Evolutionary conservation across 2,797 vertebrate species (phyloP).

Genomic region (Otolemur crassicaudatus): DNA sequence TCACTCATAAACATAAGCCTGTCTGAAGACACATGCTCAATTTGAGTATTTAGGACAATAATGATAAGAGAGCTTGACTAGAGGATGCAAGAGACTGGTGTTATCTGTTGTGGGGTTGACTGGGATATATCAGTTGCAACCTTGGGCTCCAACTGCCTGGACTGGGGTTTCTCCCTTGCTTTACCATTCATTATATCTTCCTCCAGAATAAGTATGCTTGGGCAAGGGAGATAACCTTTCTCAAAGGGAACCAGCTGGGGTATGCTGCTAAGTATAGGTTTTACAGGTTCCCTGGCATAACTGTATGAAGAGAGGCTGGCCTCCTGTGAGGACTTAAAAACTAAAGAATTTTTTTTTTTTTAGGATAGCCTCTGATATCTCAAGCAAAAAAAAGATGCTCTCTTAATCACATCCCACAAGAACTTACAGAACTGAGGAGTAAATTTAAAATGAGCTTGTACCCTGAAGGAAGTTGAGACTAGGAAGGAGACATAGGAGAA

Average conservation of each 20-base stretch:
- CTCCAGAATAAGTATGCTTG: background rate
- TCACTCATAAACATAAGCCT: background rate
- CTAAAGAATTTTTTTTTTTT: background rate
- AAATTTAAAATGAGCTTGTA: background rate
- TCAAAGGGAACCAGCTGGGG: background rate
- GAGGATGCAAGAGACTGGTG: background rate
- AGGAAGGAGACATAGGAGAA: background rate
- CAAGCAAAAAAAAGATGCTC: slow-evolving; percentile 13
- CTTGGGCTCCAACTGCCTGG: background rate
- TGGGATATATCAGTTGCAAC: background rate
- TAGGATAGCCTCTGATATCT: background rate
- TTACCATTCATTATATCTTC: background rate
- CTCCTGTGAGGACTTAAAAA: slow-evolving; percentile 31
- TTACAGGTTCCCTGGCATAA: background rate
- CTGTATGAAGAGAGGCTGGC: background rate
- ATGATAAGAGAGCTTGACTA: background rate
- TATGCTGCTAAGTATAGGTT: background rate
- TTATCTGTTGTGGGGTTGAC: background rate
- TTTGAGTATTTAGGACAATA: background rate
- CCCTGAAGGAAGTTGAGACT: background rate
- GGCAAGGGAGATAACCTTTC: background rate
- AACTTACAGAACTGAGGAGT: background rate
- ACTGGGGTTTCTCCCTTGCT: background rate
- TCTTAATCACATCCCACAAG: background rate
- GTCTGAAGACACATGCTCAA: background rate